These are phyloP conservation scores for Nothobranchius furzeri DNA, from an alignment of 2,113 vertebrate genomes.

Conservation along the genomic window DNA sequence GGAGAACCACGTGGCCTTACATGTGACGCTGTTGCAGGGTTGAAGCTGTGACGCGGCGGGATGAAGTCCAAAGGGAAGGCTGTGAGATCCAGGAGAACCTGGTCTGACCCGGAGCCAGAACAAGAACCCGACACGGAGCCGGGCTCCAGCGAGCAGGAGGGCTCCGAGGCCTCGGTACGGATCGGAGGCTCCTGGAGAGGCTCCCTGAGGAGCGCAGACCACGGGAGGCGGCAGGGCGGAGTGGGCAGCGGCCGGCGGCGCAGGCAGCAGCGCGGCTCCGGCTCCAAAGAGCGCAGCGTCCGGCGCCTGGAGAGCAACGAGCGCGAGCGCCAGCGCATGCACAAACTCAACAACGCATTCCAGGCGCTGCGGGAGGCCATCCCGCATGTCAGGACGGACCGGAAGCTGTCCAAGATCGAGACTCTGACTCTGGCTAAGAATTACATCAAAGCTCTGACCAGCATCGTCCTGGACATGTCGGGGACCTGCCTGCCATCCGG, in stretches of 20 bases:
- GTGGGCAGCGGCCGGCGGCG: constrained; percentile 49
- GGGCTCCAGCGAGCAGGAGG: constrained; percentile 80
- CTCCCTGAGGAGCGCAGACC: constrained; percentile 49
- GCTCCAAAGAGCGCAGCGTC: constrained; percentile 83
- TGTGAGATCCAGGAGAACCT: constrained; percentile 72
- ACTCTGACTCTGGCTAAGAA: constrained; percentile 97
- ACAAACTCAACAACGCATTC: constrained; percentile 98
- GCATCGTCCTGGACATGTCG: constrained; percentile 92
- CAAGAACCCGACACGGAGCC: constrained; percentile 72
- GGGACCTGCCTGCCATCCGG: constrained; percentile 79
- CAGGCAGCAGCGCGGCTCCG: constrained; percentile 60
- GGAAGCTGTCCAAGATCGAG: constrained; percentile 98
- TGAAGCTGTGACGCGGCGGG: constrained; percentile 35
- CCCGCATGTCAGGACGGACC: constrained; percentile 91
- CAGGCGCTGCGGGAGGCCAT: constrained; percentile 94
- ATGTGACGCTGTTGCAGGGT: constrained; percentile 22
- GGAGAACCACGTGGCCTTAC: neutral
- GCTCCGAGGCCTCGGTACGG: constrained; percentile 78
- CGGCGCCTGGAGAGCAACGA: constrained; percentile 95
- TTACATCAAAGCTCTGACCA: constrained; percentile 96
- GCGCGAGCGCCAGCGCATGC: constrained; percentile 95
- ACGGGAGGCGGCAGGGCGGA: too few relatives aligned
- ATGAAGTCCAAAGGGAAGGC: constrained; percentile 95
- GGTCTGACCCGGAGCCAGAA: constrained; percentile 71
- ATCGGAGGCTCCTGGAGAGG: constrained; percentile 72